A percentile compares a stretch with the other conserved stretches of the same genome.
Evolutionary conservation across 2,113 vertebrate genomes (phyloP).

Genomic region (Engystomops pustulosus): DNA sequence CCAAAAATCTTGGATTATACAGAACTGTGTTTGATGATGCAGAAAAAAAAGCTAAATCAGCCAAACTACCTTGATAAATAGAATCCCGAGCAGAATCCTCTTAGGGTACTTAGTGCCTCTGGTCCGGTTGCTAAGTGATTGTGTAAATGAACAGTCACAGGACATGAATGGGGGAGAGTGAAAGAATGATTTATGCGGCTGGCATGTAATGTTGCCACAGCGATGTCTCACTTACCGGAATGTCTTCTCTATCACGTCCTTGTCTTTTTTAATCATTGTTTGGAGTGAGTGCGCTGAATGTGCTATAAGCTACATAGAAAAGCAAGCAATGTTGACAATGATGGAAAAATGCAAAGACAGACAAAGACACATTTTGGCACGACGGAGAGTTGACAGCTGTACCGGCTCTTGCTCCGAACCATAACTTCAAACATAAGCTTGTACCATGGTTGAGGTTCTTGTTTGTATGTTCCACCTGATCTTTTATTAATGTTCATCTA

Average conservation of each 20-base stretch:
- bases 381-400: slow-evolving; percentile 3
- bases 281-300: background rate
- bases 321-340: background rate
- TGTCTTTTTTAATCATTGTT: slow-evolving; percentile 36
- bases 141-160: slow-evolving; percentile 16
- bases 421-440: background rate
- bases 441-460: slow-evolving; percentile 2
- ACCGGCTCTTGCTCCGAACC: background rate
- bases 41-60: slow-evolving; percentile 43
- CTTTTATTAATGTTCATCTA: slow-evolving; percentile 52
- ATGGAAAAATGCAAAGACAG: slow-evolving; percentile 6
- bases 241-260: slow-evolving; percentile 11
- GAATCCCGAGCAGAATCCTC: slow-evolving; percentile 25
- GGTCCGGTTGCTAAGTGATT: slow-evolving; percentile 38
- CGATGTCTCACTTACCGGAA: slow-evolving; percentile 21
- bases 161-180: slow-evolving; percentile 26
- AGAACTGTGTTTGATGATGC: slow-evolving; percentile 29
- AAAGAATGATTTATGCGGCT: slow-evolving; percentile 41
- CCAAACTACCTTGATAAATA: slow-evolving; percentile 42
- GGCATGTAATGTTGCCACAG: slow-evolving; percentile 2
- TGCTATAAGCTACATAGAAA: background rate
- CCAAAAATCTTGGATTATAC: slow-evolving; percentile 2
- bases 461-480: slow-evolving; percentile 39
- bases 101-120: background rate
- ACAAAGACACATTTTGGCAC: background rate